Evolutionary conservation across 1,140 invertebrate genomes (phyloP), one percentile per base, ranked within the genome.

Genomic region (Drosophila pandora): DNA sequence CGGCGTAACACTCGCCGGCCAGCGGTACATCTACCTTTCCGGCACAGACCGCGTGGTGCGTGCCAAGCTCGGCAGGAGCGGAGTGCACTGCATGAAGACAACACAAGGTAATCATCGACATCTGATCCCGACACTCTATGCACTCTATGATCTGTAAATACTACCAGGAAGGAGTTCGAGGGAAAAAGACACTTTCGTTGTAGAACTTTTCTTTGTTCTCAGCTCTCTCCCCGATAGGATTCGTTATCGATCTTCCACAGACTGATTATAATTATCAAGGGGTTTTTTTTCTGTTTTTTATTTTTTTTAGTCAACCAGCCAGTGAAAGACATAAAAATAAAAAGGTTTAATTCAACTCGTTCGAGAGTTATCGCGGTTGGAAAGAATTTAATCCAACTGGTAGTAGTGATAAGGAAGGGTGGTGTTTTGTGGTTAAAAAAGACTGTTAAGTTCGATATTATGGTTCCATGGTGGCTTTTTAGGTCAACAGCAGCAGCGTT

Each of bases 1-100:
- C 73, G 97, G 97, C 70, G 96, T 97, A 62, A 97, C 96, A 93
- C 94, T 98, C 93, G 96, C 96, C 75, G 96, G 96, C 87, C 95
- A 95, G 93, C 95, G 96, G 93, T 97, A 97, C 94, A 97, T 98
- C 93, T 98, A 97, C 94, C 94, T 97, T 92, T 97, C 96, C 81
- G 96, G 96, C 90, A 96, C 96, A 93, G 96, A 97, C 90, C 95
- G 95, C 91, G 96, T 98, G 77, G 96, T 98, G 92, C 95, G 97
- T 93, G 96, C 96, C 92, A 97, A 97, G 93, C 94, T 97, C 70
- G 96, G 96, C 91, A 97, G 97, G 94, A 95, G 96, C 91, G 97
- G 97, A 82, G 96, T 97, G 59, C 97, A 97, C 92, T 97, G 96
- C 95, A 97, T 97, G 96, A 97, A 97, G 94, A 98, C 97, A 93